Evolutionary conservation across 1,140 invertebrate species (phyloP).

Genomic region (Tetranychus cinnabarinus): DNA sequence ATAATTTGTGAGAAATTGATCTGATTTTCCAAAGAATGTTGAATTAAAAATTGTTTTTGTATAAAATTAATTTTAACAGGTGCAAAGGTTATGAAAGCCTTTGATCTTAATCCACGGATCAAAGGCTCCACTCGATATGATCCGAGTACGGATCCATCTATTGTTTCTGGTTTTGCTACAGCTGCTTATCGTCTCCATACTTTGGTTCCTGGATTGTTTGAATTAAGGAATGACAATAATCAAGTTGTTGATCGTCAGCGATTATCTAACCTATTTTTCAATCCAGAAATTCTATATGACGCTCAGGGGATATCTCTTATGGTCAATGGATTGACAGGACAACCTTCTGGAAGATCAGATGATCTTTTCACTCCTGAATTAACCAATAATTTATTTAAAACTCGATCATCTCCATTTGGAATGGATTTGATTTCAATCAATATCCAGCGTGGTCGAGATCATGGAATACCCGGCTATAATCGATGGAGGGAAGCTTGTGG

Average conservation of each 20-base stretch:
- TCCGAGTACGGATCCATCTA: not conserved
- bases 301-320: conserved; percentile 46
- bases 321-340: conserved; percentile 55
- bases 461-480: conserved; percentile 59
- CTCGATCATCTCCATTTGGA: conserved; percentile 25
- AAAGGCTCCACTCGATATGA: conserved; percentile 1
- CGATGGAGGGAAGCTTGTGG: conserved; percentile 54
- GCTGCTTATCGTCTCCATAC: conserved; percentile 37
- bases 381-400: conserved; percentile 45
- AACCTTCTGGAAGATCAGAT: conserved; percentile 31
- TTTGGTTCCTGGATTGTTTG: conserved; percentile 33
- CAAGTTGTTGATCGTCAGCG: conserved; percentile 20
- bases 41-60: not conserved
- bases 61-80: not conserved
- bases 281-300: conserved; percentile 59
- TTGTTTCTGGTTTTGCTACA: conserved; percentile 14
- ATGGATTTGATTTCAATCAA: conserved; percentile 56
- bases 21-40: not conserved
- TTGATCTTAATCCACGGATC: not conserved
- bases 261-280: conserved; percentile 73
- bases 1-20: not conserved
- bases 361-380: conserved; percentile 70
- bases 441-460: conserved; percentile 67
- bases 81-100: not conserved
- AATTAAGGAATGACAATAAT: not conserved